phyloP scores from a whole-genome alignment of 2,113 vertebrate species.

The Dasyprocta punctata region DNA sequence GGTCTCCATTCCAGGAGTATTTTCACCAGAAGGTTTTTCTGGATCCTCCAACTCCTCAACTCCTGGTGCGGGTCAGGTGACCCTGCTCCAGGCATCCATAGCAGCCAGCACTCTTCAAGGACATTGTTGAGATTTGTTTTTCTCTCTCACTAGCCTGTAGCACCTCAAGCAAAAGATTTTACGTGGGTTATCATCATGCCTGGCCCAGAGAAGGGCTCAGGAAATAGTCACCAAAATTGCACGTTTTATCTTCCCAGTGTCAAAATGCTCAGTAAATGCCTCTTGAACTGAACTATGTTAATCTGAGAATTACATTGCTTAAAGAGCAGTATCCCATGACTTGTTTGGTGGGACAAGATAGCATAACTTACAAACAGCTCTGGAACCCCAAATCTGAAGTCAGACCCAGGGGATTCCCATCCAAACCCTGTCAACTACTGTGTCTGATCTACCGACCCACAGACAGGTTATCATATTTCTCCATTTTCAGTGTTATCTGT shows the following conservation, averaged over 20 bases:
- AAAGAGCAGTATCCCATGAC: no score
- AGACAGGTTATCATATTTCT: no score
- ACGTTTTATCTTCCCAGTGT: not conserved
- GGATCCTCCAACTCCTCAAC: rapidly evolving
- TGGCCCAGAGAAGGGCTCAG: not conserved
- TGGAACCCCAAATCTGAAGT: not conserved
- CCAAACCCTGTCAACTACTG: not conserved
- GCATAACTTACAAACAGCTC: not conserved
- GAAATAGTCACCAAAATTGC: not conserved
- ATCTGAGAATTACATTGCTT: not conserved
- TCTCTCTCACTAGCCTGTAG: not conserved
- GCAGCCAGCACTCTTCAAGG: not conserved
- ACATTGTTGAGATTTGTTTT: not conserved
- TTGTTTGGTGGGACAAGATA: not conserved
- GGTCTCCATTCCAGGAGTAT: not conserved
- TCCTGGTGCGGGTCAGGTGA: not conserved
- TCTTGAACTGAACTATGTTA: not conserved
- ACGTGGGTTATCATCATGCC: not conserved
- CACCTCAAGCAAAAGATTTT: not conserved
- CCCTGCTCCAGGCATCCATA: no score
- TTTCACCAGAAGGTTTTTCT: no score
- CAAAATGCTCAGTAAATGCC: not conserved
- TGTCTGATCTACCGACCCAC: not conserved
- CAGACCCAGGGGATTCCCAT: not conserved
- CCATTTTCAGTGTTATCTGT: not conserved